Evolutionary conservation across 37 sponge, comb jelly and placozoan genomes (phyloP).

Genomic region (Ephydatia muelleri): DNA sequence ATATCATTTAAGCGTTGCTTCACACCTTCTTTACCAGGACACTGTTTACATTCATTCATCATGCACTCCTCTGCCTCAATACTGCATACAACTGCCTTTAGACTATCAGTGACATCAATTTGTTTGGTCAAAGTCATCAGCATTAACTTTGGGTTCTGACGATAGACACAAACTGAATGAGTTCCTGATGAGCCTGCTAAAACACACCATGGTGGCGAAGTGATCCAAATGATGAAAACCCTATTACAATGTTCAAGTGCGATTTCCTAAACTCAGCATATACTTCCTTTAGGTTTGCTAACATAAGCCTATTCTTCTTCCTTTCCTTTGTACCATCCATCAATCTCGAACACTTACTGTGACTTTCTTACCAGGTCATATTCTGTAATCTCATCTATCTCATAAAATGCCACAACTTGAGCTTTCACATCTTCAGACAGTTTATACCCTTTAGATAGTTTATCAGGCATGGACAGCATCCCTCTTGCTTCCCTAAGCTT

Average conservation of each 20-base stretch:
- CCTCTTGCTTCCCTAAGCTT: constrained; percentile 34
- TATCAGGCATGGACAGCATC: constrained; percentile 32
- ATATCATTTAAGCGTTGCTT: background rate
- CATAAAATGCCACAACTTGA: background rate
- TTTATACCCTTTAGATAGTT: constrained; percentile 13
- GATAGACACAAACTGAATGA: constrained; percentile 65
- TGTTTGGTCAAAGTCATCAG: background rate
- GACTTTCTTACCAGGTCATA: constrained; percentile 33
- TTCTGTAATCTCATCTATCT: too few species aligned
- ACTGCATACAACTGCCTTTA: constrained; percentile 3
- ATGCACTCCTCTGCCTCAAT: background rate
- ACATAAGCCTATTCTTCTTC: constrained; percentile 33
- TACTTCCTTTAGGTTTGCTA: constrained; percentile 44
- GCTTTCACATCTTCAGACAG: constrained; percentile 16
- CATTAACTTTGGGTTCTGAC: constrained; percentile 60
- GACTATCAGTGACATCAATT: constrained; percentile 2
- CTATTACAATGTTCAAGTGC: constrained; percentile 4
- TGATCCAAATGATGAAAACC: constrained; percentile 49
- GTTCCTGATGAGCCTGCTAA: constrained; percentile 43
- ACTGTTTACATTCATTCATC: background rate
- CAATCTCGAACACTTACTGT: constrained; percentile 26
- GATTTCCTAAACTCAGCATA: constrained; percentile 15
- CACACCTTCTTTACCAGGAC: constrained; percentile 18
- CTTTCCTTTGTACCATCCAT: constrained; percentile 8
- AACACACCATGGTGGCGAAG: constrained; percentile 36